phyloP scores from a whole-genome alignment of 2,113 vertebrate species.

The Cyanoliseus patagonus region DNA sequence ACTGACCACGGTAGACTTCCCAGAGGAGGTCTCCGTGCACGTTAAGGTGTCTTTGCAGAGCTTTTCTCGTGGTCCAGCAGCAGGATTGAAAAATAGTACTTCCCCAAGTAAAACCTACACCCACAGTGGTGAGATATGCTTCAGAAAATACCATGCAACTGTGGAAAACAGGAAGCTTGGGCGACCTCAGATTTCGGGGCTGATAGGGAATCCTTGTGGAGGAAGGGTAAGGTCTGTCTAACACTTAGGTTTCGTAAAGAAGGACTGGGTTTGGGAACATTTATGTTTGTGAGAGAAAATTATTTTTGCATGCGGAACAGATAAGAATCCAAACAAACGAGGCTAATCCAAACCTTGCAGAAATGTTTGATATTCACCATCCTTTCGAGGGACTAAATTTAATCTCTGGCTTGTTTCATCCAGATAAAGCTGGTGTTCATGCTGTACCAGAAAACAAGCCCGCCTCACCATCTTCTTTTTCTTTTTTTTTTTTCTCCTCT shows the following conservation, averaged over 20 bases:
- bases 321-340: conserved; percentile 26
- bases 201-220: neutral
- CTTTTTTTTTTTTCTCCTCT: neutral
- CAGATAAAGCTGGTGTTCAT: neutral
- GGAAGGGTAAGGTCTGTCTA: neutral
- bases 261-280: neutral
- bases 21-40: neutral
- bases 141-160: conserved; percentile 20
- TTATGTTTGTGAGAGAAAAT: conserved; percentile 18
- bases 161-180: conserved; percentile 18
- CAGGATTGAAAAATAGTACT: neutral
- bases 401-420: conserved; percentile 52
- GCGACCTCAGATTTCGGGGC: neutral
- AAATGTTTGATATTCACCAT: conserved; percentile 31
- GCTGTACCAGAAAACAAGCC: conserved; percentile 21
- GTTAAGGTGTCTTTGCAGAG: neutral
- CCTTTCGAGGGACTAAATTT: conserved; percentile 34
- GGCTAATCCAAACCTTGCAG: conserved; percentile 26
- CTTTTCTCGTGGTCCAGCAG: neutral
- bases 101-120: neutral
- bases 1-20: neutral
- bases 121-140: neutral
- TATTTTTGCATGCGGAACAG: neutral
- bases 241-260: neutral
- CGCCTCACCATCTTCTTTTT: neutral